Conservation (phyloP, 2,888 invertebrate species). For the Phyllotreta striolata region DNA sequence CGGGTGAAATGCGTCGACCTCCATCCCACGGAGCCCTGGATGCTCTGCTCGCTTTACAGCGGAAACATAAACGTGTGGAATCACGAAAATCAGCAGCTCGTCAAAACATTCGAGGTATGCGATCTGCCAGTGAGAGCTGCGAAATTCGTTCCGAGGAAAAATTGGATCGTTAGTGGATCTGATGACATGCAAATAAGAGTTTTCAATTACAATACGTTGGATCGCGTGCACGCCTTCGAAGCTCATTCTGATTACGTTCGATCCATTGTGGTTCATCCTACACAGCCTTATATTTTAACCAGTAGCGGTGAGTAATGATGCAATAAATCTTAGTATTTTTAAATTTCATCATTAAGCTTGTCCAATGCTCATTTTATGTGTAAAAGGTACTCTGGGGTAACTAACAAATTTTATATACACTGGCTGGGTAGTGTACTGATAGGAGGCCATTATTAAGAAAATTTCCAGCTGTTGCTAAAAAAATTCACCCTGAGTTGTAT, state of each 20-base stretch:
- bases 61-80: constrained; percentile 99
- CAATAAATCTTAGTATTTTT: neutral
- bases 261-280: constrained; percentile 96
- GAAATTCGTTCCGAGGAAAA: constrained; percentile 95
- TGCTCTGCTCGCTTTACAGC: constrained; percentile 97
- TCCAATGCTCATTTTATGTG: neutral
- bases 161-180: constrained; percentile 98
- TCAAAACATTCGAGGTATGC: constrained; percentile 92
- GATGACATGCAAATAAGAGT: constrained; percentile 95
- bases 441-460: too few relatives aligned
- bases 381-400: too few relatives aligned
- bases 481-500: too few relatives aligned
- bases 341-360: neutral
- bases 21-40: constrained; percentile 98
- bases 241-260: constrained; percentile 99
- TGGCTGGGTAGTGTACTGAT: too few relatives aligned
- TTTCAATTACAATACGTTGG: constrained; percentile 98
- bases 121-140: constrained; percentile 96
- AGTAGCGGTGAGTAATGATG: constrained; percentile 82
- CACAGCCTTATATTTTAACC: constrained; percentile 95
- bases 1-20: constrained; percentile 98
- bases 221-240: constrained; percentile 94
- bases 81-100: constrained; percentile 91
- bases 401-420: too few relatives aligned
- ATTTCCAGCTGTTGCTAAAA: too few relatives aligned